Base-by-base conservation (phyloP, 2,797 vertebrate genomes). In the Rhodeus uyekii region DNA sequence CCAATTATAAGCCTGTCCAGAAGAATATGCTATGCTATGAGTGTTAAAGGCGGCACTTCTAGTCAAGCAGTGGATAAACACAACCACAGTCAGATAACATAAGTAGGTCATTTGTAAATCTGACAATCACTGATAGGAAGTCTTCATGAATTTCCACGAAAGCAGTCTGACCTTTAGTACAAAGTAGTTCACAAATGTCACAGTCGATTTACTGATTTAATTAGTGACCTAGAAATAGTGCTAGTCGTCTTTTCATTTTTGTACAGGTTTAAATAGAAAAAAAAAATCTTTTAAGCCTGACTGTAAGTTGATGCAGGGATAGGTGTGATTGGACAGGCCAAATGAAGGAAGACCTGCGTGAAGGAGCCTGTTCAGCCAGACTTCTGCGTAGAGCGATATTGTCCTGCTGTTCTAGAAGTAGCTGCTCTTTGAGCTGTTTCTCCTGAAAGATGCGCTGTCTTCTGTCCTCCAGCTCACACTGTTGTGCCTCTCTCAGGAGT, bases 371-470 rank as follows among this genome's bases (percentile, higher is more conserved):
- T 72, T 93, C 94, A 88, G 92, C 85, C 42, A 91, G 94, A 44
- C 89, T 92, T 44, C 92, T 93, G 90, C 95, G 94, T 81, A 95
- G 76, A 5, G 93, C 84, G 83, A 97, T 96, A 89, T 89, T 91
- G 61, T 97, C 94, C 90, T 97, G 84, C 18, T 88, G 92, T 58
- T 95, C 92, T 87, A 90, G 88, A 81, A 97, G 91, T 85, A 94
- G 91, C 90, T 93, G 94, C 90, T 95, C 94, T 88, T 93, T 95
- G 53, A 87, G 84, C 50, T 95, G 92, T 89, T 95, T 97, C 88
- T 92, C 93, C 83, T 90, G 91, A 85, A 95, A 92, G 89, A 99
- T 98, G 60, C 85, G 91, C 71, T 94, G 92, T 67, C 94, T 93
- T 83, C 91, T 96, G 84, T 97, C 95, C 83, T 95, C 94, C 85